These are phyloP conservation scores for Myioborus miniatus DNA, from an alignment of 2,797 vertebrate species.

Conservation along the genomic window DNA sequence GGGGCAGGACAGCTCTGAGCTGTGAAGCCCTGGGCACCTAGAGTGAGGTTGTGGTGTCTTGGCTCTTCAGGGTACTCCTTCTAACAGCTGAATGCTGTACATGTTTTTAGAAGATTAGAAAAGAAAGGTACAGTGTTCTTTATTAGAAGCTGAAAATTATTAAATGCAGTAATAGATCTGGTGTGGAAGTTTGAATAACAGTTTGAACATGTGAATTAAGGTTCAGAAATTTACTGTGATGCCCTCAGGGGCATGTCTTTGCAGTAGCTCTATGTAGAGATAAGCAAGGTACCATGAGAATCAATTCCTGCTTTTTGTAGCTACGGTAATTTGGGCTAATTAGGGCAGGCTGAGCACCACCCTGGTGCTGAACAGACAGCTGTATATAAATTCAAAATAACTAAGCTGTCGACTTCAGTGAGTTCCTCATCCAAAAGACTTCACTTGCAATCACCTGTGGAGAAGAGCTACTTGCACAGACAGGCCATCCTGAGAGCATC, in stretches of 20 bases:
- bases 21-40: no score
- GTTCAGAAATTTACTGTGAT: slow-evolving; percentile 2
- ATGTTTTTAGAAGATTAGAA: neutral
- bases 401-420: slow-evolving; percentile 24
- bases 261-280: neutral
- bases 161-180: neutral
- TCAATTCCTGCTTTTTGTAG: slow-evolving; percentile 5
- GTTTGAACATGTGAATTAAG: slow-evolving; percentile 8
- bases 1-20: neutral
- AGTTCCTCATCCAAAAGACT: slow-evolving; percentile 11
- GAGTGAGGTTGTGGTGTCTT: neutral
- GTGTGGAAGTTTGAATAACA: neutral
- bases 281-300: slow-evolving; percentile 35
- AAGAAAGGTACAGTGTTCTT: neutral
- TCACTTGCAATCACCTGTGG: neutral
- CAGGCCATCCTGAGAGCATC: slow-evolving; percentile 15
- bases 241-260: slow-evolving; percentile 11
- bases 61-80: neutral
- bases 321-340: slow-evolving; percentile 38
- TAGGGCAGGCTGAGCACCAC: slow-evolving; percentile 40
- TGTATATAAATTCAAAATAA: slow-evolving; percentile 24
- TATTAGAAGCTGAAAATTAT: neutral
- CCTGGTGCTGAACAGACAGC: slow-evolving; percentile 21
- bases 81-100: neutral
- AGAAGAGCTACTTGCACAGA: slow-evolving; percentile 28